Evolutionary conservation across 2,113 vertebrate genomes (phyloP).

Genomic region (Lepisosteus osseus): DNA sequence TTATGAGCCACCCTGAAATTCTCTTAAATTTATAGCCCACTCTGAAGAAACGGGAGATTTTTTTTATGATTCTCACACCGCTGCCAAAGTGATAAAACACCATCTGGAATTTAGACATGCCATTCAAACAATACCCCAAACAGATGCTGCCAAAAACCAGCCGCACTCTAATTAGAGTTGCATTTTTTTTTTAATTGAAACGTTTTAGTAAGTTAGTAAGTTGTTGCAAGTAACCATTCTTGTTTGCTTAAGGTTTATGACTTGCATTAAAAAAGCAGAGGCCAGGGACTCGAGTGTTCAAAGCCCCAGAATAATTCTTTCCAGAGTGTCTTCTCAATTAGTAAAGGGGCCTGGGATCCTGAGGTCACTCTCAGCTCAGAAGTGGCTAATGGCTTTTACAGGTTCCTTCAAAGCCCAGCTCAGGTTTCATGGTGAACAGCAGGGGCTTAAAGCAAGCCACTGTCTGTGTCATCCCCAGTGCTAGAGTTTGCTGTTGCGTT

Average conservation of each 20-base stretch:
- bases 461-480: no score
- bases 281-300: not conserved
- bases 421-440: no score
- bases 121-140: constrained; percentile 1
- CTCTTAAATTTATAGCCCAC: not conserved
- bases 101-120: constrained; percentile 66
- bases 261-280: not conserved
- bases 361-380: not conserved
- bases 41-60: constrained; percentile 28
- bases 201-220: not conserved
- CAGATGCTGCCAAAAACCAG: constrained; percentile 35
- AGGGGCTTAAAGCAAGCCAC: no score
- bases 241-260: not conserved
- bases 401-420: not conserved
- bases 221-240: not conserved
- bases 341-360: not conserved
- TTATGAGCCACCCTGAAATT: not conserved
- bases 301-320: not conserved
- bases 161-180: not conserved
- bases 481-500: no score
- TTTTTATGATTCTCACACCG: constrained; percentile 60
- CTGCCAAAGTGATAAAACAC: constrained; percentile 63
- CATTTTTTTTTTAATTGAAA: not conserved
- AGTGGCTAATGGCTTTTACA: not conserved
- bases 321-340: not conserved